Percentiles rank a stretch among this genome's conserved stretches.
Conservation (phyloP, 2,888 invertebrate genomes). For the Pediacus dermestoides region DNA sequence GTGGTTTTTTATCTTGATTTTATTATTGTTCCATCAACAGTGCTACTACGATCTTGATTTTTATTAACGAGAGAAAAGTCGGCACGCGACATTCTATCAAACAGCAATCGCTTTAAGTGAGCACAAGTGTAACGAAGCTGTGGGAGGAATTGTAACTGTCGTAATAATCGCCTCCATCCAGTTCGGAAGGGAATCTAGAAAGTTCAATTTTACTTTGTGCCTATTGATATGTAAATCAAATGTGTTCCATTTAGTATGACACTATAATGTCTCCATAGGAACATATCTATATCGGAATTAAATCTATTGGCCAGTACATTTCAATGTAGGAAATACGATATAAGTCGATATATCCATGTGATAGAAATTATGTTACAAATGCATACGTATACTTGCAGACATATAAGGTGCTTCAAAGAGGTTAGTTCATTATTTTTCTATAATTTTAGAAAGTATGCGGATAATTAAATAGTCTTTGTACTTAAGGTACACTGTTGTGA, state of each 20-base stretch:
- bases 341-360: slow-evolving; percentile 8
- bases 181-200: too few relatives aligned
- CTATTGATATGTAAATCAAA: slow-evolving; percentile 8
- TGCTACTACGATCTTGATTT: too few relatives aligned
- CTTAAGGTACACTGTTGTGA: slow-evolving; percentile 24
- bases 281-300: slow-evolving; percentile 15
- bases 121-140: too few relatives aligned
- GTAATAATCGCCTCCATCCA: too few relatives aligned
- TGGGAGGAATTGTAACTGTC: too few relatives aligned
- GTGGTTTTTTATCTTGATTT: too few relatives aligned
- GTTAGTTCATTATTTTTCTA: slow-evolving; percentile 29
- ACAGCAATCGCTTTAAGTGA: too few relatives aligned
- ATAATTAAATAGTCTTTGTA: slow-evolving; percentile 40
- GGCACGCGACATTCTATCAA: too few relatives aligned
- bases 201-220: too few relatives aligned
- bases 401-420: slow-evolving; percentile 26
- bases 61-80: too few relatives aligned
- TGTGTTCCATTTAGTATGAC: slow-evolving; percentile 5
- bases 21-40: too few relatives aligned
- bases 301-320: slow-evolving; percentile 17
- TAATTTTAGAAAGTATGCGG: slow-evolving; percentile 38
- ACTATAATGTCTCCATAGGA: slow-evolving; percentile 3
- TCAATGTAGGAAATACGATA: slow-evolving; percentile 21
- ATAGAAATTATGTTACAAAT: slow-evolving; percentile 16
- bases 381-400: slow-evolving; percentile 20